phyloP scores from a whole-genome alignment of 2,888 invertebrate species.

The Pristionchus exspectatus region DNA sequence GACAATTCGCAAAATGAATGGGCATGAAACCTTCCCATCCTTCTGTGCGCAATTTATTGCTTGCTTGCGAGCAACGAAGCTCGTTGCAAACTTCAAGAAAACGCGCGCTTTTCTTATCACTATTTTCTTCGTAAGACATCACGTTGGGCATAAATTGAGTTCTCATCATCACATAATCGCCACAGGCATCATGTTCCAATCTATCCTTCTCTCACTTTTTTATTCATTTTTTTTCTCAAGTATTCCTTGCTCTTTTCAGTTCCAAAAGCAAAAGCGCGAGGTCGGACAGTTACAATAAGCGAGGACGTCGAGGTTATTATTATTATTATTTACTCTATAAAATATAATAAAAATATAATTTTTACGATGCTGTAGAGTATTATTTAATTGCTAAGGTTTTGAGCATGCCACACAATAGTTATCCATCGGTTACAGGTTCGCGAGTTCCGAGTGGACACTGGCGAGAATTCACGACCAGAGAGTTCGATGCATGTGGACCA shows the following conservation, averaged over 20 bases:
- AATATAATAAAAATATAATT: too few relatives aligned
- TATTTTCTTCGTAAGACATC: neutral
- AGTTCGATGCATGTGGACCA: neutral
- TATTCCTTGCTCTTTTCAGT: neutral
- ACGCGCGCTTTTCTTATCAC: slow-evolving; percentile 22
- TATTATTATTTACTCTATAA: too few relatives aligned
- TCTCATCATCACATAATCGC: neutral
- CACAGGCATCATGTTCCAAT: too few relatives aligned
- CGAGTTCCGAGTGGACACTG: slow-evolving; percentile 22
- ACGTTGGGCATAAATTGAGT: neutral
- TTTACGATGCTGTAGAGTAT: neutral
- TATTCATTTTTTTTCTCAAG: too few relatives aligned
- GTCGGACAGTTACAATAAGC: slow-evolving; percentile 32
- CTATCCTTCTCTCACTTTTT: too few relatives aligned
- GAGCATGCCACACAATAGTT: neutral
- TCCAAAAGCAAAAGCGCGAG: slow-evolving; percentile 8
- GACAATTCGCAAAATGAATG: neutral
- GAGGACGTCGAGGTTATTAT: neutral
- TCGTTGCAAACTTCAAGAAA: slow-evolving; percentile 7
- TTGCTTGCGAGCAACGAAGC: neutral
- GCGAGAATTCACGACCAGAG: slow-evolving; percentile 15
- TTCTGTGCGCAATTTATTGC: neutral
- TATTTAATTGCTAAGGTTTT: neutral
- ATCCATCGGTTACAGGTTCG: neutral
- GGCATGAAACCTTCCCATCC: neutral